phyloP scores from a whole-genome alignment of 2,888 invertebrate species.

The Leucania comma region DNA sequence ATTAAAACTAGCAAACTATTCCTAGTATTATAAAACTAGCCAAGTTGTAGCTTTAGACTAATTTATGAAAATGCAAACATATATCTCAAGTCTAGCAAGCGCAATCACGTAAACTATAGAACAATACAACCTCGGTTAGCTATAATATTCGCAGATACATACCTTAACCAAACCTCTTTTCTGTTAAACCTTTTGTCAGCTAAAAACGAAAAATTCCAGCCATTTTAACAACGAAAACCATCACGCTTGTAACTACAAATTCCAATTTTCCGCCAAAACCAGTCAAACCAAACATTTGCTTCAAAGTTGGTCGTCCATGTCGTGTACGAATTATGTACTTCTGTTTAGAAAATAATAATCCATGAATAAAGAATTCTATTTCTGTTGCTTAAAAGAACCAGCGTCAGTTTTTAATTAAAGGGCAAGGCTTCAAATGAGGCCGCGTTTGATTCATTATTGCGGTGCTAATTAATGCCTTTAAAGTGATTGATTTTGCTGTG shows the following conservation, averaged over 20 bases:
- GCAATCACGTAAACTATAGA: neutral
- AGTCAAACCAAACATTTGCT: slow-evolving; percentile 34
- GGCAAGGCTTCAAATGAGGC: slow-evolving; percentile 10
- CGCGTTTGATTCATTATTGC: slow-evolving; percentile 44
- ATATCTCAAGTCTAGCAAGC: too few relatives aligned
- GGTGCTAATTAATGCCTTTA: slow-evolving; percentile 37
- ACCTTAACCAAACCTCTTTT: neutral
- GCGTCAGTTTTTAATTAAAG: slow-evolving; percentile 39
- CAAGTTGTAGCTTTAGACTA: too few relatives aligned
- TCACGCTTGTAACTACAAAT: slow-evolving; percentile 3
- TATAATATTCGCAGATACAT: slow-evolving; percentile 16
- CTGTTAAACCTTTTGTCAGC: neutral
- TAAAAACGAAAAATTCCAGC: neutral
- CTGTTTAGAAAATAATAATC: slow-evolving; percentile 15
- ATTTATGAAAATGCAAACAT: too few relatives aligned
- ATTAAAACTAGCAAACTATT: too few relatives aligned
- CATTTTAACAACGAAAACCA: slow-evolving; percentile 10
- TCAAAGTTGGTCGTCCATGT: slow-evolving; percentile 41
- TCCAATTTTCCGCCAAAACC: slow-evolving; percentile 22
- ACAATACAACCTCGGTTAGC: neutral
- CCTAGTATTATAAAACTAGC: too few relatives aligned
- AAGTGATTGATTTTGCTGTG: slow-evolving; percentile 21
- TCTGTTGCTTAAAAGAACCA: neutral
- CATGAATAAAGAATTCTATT: slow-evolving; percentile 37
- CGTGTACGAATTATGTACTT: slow-evolving; percentile 30